Conservation (phyloP, 2,797 vertebrate genomes). For the Catostomus latipinnis region DNA sequence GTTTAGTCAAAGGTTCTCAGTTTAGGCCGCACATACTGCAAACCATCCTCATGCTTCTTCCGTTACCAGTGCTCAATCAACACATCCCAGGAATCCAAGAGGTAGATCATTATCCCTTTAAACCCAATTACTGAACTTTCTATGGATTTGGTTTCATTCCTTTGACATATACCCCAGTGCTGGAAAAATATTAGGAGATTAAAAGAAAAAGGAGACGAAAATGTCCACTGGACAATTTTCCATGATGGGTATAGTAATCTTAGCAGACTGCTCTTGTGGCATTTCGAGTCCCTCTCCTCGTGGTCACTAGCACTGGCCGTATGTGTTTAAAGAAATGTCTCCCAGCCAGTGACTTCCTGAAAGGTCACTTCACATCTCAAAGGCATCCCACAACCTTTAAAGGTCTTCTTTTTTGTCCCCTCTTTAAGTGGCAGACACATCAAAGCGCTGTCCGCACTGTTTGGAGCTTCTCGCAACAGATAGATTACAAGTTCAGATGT, state of each 20-base stretch:
- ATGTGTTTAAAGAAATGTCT: conserved; percentile 61
- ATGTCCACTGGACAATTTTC: conserved; percentile 61
- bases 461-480: conserved; percentile 47
- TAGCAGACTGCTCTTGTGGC: conserved; percentile 72
- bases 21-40: too few relatives aligned
- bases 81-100: too few relatives aligned
- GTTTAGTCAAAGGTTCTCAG: too few relatives aligned
- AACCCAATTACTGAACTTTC: background rate
- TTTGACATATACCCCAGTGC: conserved; percentile 75
- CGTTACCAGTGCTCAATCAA: too few relatives aligned
- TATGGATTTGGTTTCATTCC: conserved; percentile 52
- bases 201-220: conserved; percentile 67
- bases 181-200: conserved; percentile 62
- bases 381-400: conserved; percentile 79
- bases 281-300: conserved; percentile 59
- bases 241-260: conserved; percentile 78
- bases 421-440: conserved; percentile 72
- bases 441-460: conserved; percentile 56
- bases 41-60: too few relatives aligned
- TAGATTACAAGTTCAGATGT: conserved; percentile 70
- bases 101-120: too few relatives aligned
- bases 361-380: conserved; percentile 79
- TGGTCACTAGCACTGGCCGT: conserved; percentile 44
- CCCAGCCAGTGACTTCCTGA: conserved; percentile 57
- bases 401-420: conserved; percentile 75